Percentiles rank a stretch among this genome's conserved stretches.
phyloP scores from a whole-genome alignment of 2,888 invertebrate genomes.

The Eulithis prunata region DNA sequence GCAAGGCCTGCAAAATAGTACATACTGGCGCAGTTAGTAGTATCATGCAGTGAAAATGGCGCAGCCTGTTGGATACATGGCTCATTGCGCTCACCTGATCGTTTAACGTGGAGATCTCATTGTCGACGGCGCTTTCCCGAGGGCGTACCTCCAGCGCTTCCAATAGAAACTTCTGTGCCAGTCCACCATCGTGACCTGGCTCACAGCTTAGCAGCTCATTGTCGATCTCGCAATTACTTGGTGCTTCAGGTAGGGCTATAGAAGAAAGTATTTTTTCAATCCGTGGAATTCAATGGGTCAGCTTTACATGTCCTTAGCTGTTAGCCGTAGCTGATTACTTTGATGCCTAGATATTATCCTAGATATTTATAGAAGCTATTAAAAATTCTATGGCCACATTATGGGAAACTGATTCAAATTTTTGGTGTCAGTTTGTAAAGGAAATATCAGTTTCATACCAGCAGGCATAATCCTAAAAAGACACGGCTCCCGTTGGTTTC shows the following conservation, averaged over 20 bases:
- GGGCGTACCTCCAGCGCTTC: slow-evolving; percentile 89
- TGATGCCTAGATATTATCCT: too few species aligned
- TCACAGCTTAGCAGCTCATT: slow-evolving; percentile 88
- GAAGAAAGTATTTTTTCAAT: too few species aligned
- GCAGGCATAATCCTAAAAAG: slow-evolving; percentile 92
- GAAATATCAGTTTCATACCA: slow-evolving; percentile 75
- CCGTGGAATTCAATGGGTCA: too few species aligned
- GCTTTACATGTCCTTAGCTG: too few species aligned
- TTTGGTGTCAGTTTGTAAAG: not conserved
- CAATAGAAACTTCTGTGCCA: slow-evolving; percentile 91
- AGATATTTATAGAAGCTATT: too few species aligned
- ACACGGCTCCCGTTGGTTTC: slow-evolving; percentile 92
- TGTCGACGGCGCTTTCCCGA: slow-evolving; percentile 74
- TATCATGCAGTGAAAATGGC: slow-evolving; percentile 1
- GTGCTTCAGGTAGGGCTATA: slow-evolving; percentile 89
- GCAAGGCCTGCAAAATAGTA: not conserved
- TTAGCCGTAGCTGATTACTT: too few species aligned
- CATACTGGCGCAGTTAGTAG: slow-evolving; percentile 8
- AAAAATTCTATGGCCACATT: too few species aligned
- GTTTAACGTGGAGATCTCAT: slow-evolving; percentile 86
- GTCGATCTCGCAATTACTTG: slow-evolving; percentile 89
- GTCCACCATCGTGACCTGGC: slow-evolving; percentile 92
- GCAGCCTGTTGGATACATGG: slow-evolving; percentile 35
- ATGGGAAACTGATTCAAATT: not conserved
- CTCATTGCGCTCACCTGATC: slow-evolving; percentile 84